Evolutionary conservation across 2,888 invertebrate species (phyloP), one percentile per base, ranked within the genome.

Genomic region (Noctuana brunneofusca): DNA sequence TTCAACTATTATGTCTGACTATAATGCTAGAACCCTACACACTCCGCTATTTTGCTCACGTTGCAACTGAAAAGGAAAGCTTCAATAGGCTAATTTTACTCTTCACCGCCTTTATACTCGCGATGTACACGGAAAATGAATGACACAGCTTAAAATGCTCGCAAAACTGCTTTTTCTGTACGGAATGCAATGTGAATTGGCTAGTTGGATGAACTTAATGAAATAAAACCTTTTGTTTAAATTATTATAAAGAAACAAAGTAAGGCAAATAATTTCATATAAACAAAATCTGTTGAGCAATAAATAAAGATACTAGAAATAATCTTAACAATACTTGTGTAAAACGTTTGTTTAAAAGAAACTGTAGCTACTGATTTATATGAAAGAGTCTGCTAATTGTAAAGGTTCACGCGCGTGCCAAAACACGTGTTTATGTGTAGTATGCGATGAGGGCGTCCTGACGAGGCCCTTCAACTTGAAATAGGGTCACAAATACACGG

Each of bases 81-180:
- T 76, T 78, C 76, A 74, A 77, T 75, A 70, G 75, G 71, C 78
- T 78, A 81, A 81, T 83, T 81, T 78, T 75, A 73, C 74, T 75
- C 81, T 83, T 75, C 71, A 77, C 67, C 68, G 73, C 70, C 71
- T 68, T 62, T 62, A 55, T 62, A 22, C 55, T 62, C 20, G 30
- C 55, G 20, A 49, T 18, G 49, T n/a, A 62, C 48, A 35, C 57
- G 35, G 58, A 50, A 50, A 48, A 55, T 62, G 49, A 56, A 50
- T 62, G 62, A 62, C 38, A 62, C 41, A 38, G 35, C 38, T 49
- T 49, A 41, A 55, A 56, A 56, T 16, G 22, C 55, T 62, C 18
- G 43, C 35, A 46, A 60, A 54, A 41, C 53, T 24, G 18, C 16
- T 35, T 54, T 57, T 53, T 14, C 35, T 20, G n/a, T 30, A 30